Percentiles rank a stretch among this genome's conserved stretches.
Conservation (phyloP, 23 tunicate genomes). For the Clavelina lepadiformis region DNA sequence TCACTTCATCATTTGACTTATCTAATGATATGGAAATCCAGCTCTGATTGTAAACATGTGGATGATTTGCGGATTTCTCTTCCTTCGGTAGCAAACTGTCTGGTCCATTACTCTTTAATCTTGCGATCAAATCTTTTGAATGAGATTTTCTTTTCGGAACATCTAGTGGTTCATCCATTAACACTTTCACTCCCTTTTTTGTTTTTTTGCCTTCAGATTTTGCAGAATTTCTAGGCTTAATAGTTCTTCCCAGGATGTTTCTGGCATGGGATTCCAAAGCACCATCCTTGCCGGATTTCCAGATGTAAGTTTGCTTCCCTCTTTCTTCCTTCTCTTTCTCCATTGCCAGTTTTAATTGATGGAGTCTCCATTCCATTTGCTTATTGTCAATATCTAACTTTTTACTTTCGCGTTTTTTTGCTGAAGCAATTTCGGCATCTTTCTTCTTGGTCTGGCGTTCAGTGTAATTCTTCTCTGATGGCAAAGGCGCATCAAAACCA, state of each 20-base stretch:
- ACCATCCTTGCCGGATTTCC: constrained; percentile 75
- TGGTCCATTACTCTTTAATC: constrained; percentile 34
- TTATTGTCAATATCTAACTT: constrained; percentile 89
- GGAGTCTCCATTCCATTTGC: constrained; percentile 93
- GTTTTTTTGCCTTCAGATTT: constrained; percentile 8
- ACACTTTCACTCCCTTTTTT: constrained; percentile 43
- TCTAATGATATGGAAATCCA: constrained; percentile 71
- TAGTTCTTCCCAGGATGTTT: constrained; percentile 61
- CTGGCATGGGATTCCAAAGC: constrained; percentile 73
- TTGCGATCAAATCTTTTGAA: constrained; percentile 43
- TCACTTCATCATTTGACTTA: constrained; percentile 40
- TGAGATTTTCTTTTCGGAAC: constrained; percentile 43
- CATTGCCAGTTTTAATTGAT: constrained; percentile 76
- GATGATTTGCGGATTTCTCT: neutral
- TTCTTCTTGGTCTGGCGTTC: constrained; percentile 46
- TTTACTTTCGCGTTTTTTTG: constrained; percentile 61
- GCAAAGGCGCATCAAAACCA: constrained; percentile 37
- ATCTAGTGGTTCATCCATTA: constrained; percentile 87
- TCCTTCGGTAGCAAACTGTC: constrained; percentile 2
- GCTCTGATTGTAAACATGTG: neutral
- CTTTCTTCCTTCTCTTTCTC: constrained; percentile 86
- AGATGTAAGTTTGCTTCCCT: constrained; percentile 54
- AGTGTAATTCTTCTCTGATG: constrained; percentile 36
- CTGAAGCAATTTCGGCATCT: constrained; percentile 23
- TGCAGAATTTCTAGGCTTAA: constrained; percentile 23